Conservation (phyloP, 2,113 vertebrate genomes). For the Notiomystis cincta region DNA sequence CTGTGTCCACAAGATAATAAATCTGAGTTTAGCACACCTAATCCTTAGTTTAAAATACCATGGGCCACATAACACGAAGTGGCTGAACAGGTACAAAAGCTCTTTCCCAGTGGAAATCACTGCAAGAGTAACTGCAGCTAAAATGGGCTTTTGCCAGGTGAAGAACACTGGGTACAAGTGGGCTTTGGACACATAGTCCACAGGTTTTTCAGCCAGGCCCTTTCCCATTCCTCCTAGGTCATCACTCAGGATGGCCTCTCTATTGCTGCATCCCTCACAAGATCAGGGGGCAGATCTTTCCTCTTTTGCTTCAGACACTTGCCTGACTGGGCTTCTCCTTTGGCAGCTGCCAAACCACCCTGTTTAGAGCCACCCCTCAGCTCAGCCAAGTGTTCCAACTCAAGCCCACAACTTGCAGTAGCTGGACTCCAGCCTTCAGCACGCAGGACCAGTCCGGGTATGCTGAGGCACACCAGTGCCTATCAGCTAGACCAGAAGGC, state of each 20-base stretch:
- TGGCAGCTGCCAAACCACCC: background rate
- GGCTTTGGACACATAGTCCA: background rate
- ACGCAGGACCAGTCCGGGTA: fast-evolving
- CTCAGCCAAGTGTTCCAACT: background rate
- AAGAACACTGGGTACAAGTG: background rate
- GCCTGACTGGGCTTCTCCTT: background rate
- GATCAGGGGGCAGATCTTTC: background rate
- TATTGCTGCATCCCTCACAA: background rate
- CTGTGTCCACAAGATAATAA: background rate
- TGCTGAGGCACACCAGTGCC: background rate
- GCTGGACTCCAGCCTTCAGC: background rate
- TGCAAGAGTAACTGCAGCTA: background rate
- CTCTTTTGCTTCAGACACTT: background rate
- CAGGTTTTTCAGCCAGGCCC: background rate
- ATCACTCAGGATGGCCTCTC: background rate
- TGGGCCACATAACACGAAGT: background rate
- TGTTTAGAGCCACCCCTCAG: background rate
- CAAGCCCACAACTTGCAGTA: background rate
- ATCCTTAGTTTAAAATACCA: conserved; percentile 15
- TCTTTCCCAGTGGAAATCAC: background rate
- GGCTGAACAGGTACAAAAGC: conserved; percentile 14
- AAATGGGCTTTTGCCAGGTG: background rate
- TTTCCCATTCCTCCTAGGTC: background rate
- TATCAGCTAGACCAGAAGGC: conserved; percentile 1
- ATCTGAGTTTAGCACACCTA: background rate